Evolutionary conservation across 2,113 vertebrate species (phyloP).

Genomic region (Phaetusa simplex): DNA sequence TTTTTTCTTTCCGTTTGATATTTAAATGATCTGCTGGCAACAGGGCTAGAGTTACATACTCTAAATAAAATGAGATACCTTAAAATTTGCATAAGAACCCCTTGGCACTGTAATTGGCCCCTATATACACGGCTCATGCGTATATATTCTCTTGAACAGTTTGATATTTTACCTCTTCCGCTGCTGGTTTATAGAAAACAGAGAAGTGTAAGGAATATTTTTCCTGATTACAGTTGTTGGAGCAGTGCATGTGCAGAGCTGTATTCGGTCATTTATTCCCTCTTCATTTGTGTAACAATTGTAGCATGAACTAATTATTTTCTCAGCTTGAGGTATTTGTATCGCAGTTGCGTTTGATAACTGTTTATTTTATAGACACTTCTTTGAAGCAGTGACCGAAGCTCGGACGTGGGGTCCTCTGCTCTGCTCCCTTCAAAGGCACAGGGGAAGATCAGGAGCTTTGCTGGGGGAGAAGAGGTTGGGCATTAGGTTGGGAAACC

Average conservation of each 20-base stretch:
- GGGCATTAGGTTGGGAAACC: neutral
- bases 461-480: neutral
- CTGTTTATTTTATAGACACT: conserved; percentile 14
- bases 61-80: neutral
- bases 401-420: neutral
- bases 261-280: conserved; percentile 10
- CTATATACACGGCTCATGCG: neutral
- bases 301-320: conserved; percentile 60
- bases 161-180: neutral
- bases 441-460: neutral
- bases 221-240: neutral
- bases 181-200: neutral
- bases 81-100: neutral
- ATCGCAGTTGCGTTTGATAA: conserved; percentile 1
- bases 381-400: conserved; percentile 2
- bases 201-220: neutral
- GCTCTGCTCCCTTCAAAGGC: neutral
- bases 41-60: neutral
- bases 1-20: neutral
- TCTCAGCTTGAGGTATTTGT: conserved; percentile 32
- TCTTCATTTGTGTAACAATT: conserved; percentile 34
- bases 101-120: neutral
- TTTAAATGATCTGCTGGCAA: neutral
- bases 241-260: neutral
- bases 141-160: neutral